A percentile compares a stretch with the other conserved stretches of the same genome.
phyloP scores from a whole-genome alignment of 2,113 vertebrate species.

The Petrocephalus microphthalmus region DNA sequence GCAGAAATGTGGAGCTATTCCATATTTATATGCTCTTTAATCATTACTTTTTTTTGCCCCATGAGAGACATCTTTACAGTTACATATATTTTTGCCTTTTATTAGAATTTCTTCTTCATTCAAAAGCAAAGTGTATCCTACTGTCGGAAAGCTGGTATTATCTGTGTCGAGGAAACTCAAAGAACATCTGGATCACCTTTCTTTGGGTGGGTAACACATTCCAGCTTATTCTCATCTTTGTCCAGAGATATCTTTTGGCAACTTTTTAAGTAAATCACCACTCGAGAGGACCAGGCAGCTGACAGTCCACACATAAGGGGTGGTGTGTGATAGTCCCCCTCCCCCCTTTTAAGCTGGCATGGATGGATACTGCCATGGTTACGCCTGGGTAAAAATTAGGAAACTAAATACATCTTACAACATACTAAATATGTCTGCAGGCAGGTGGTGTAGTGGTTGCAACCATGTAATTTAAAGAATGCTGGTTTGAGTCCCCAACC shows the following conservation, averaged over 20 bases:
- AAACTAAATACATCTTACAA: neutral
- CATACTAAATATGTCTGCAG: too few relatives aligned
- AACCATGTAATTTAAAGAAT: too few relatives aligned
- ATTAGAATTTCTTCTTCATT: neutral
- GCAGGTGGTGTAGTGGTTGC: too few relatives aligned
- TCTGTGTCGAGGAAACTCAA: neutral
- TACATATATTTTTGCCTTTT: neutral
- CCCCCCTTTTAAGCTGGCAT: neutral
- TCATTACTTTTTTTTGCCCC: neutral
- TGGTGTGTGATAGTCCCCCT: too few relatives aligned
- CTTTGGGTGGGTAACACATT: neutral
- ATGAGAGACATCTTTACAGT: neutral
- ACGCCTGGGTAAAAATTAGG: neutral
- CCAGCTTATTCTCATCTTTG: neutral
- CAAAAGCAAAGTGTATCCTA: neutral
- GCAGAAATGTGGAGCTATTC: neutral
- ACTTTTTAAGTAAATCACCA: neutral
- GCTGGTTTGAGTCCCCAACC: too few relatives aligned
- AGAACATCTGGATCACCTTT: neutral
- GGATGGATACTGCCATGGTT: neutral
- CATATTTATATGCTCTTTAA: neutral
- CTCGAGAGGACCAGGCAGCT: too few relatives aligned
- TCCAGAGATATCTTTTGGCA: neutral
- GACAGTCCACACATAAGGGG: too few relatives aligned
- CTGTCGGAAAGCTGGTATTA: neutral